Percentiles rank a stretch among this genome's conserved stretches.
These are phyloP conservation scores for Calycopis cecrops DNA, from an alignment of 1,140 invertebrate genomes.

Conservation along the genomic window DNA sequence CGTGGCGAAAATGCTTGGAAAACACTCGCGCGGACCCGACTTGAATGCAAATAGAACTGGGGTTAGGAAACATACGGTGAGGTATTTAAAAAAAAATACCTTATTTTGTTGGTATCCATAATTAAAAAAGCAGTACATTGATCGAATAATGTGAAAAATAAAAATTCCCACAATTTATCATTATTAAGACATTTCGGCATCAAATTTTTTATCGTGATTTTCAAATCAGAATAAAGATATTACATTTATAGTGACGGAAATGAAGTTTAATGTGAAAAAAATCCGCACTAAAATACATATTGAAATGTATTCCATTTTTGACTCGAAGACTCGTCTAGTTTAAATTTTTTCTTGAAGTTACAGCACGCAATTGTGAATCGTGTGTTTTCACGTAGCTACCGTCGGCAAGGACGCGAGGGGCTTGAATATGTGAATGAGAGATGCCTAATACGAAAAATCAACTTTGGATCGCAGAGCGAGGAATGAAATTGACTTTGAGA, in stretches of 20 bases:
- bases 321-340: too few relatives aligned
- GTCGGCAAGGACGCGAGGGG: constrained; percentile 32
- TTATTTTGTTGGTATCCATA: background rate
- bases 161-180: too few relatives aligned
- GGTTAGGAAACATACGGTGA: constrained; percentile 22
- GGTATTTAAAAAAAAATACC: background rate
- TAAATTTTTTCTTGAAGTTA: background rate
- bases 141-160: too few relatives aligned
- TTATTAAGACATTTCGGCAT: too few relatives aligned
- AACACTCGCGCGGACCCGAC: constrained; percentile 44
- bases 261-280: too few relatives aligned
- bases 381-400: constrained; percentile 27
- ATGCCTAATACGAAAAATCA: constrained; percentile 54
- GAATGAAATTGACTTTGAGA: constrained; percentile 29
- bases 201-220: too few relatives aligned
- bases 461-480: constrained; percentile 39
- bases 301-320: too few relatives aligned
- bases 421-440: constrained; percentile 48
- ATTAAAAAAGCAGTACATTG: too few relatives aligned
- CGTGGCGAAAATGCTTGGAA: constrained; percentile 52
- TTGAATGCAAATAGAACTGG: constrained; percentile 45
- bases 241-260: too few relatives aligned
- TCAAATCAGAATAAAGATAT: too few relatives aligned
- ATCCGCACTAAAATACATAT: too few relatives aligned
- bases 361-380: background rate